Percentiles rank a stretch among this genome's conserved stretches.
Conservation (phyloP, 2,888 invertebrate genomes). For the Choreutis nemorana region DNA sequence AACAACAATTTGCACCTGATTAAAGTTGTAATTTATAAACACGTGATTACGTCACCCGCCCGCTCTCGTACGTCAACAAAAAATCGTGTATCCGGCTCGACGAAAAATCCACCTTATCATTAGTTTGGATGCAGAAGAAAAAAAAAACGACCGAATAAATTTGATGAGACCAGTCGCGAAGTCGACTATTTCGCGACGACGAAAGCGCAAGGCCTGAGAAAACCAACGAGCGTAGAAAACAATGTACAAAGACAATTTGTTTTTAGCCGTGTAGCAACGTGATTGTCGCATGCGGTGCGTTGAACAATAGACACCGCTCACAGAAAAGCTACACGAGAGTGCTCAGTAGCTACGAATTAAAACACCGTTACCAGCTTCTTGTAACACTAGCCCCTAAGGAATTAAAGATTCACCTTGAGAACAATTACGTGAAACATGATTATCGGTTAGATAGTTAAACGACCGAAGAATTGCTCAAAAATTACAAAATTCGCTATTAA, state of each 20-base stretch:
- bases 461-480: slow-evolving; percentile 27
- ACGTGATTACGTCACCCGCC: slow-evolving; percentile 37
- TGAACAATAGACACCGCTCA: slow-evolving; percentile 40
- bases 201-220: slow-evolving; percentile 32
- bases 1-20: slow-evolving; percentile 3
- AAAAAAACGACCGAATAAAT: slow-evolving; percentile 16
- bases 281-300: slow-evolving; percentile 27
- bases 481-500: slow-evolving; percentile 47
- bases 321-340: slow-evolving; percentile 24
- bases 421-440: slow-evolving; percentile 25
- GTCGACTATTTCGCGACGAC: slow-evolving; percentile 17
- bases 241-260: slow-evolving; percentile 33
- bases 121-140: slow-evolving; percentile 27
- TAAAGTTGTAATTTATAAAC: too few species aligned
- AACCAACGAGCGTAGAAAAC: slow-evolving; percentile 30
- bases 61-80: slow-evolving; percentile 30
- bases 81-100: slow-evolving; percentile 51
- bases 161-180: slow-evolving; percentile 4
- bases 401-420: slow-evolving; percentile 24
- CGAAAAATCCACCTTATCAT: slow-evolving; percentile 24
- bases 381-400: slow-evolving; percentile 20
- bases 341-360: slow-evolving; percentile 22
- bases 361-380: slow-evolving; percentile 24
- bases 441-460: slow-evolving; percentile 29
- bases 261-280: slow-evolving; percentile 27